These are phyloP conservation scores for Camelus bactrianus DNA, from an alignment of 2,113 vertebrate species.

Conservation along the genomic window DNA sequence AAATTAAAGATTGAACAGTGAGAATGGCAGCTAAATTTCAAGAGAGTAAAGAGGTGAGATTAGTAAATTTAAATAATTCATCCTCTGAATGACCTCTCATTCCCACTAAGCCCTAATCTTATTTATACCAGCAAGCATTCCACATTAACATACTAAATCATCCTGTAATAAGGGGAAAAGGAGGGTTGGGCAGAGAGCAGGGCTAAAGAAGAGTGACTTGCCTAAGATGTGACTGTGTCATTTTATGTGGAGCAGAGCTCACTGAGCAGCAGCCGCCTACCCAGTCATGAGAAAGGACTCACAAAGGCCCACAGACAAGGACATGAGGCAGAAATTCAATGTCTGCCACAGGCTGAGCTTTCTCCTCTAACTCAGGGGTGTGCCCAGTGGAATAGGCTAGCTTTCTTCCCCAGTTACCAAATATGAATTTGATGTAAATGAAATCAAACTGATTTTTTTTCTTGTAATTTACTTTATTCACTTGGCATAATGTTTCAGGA, in stretches of 20 bases:
- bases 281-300: background rate
- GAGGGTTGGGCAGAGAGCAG: background rate
- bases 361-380: background rate
- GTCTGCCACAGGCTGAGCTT: background rate
- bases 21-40: background rate
- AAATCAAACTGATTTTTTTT: background rate
- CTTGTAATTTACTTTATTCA: background rate
- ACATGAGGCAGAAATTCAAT: background rate
- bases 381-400: background rate
- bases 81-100: background rate
- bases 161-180: background rate
- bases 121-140: background rate
- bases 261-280: background rate
- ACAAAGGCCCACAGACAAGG: background rate
- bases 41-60: background rate
- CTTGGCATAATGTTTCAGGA: background rate
- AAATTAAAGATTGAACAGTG: background rate
- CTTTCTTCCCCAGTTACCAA: background rate
- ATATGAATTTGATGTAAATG: background rate
- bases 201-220: background rate
- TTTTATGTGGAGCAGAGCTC: background rate
- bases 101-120: background rate
- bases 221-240: background rate
- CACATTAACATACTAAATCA: background rate
- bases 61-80: background rate